Evolutionary conservation across 37 sponge, comb jelly and placozoan genomes (phyloP).

Genomic region (Geodia barretti): DNA sequence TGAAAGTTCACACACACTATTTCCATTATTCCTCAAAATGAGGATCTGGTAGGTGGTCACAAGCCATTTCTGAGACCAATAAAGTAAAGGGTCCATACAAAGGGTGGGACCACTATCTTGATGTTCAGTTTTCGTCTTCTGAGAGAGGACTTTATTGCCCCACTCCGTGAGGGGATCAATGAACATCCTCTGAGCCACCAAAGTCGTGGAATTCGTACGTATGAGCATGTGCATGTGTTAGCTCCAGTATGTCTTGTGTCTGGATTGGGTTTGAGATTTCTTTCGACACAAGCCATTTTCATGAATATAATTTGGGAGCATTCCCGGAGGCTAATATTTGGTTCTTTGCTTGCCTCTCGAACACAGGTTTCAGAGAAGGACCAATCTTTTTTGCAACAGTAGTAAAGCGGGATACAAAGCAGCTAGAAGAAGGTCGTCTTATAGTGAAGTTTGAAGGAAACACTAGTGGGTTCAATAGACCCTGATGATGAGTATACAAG

Average conservation of each 20-base stretch:
- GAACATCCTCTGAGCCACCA: too few relatives aligned
- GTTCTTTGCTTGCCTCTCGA: conserved; percentile 88
- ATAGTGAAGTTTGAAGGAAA: conserved; percentile 72
- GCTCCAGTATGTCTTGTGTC: too few relatives aligned
- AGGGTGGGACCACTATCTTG: conserved; percentile 79
- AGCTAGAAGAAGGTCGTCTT: conserved; percentile 52
- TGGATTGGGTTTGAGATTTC: too few relatives aligned
- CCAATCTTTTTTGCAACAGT: conserved; percentile 67
- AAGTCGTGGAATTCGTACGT: too few relatives aligned
- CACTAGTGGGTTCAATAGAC: background rate
- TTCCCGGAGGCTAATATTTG: conserved; percentile 78
- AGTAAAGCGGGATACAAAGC: conserved; percentile 53
- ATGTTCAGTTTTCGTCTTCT: conserved; percentile 84
- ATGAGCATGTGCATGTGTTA: too few relatives aligned
- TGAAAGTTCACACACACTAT: conserved; percentile 28
- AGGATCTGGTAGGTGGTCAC: too few relatives aligned
- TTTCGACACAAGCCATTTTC: too few relatives aligned
- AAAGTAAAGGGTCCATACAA: conserved; percentile 46
- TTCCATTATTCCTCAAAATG: conserved; percentile 24
- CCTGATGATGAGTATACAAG: conserved; percentile 15
- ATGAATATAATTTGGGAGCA: conserved; percentile 90
- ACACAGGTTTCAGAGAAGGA: conserved; percentile 38
- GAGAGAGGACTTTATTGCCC: conserved; percentile 85
- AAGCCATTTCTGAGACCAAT: too few relatives aligned
- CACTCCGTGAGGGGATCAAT: too few relatives aligned